Evolutionary conservation across 1,140 invertebrate species (phyloP), one percentile per base, ranked within the genome.

Genomic region (Semibalanus balanoides): DNA sequence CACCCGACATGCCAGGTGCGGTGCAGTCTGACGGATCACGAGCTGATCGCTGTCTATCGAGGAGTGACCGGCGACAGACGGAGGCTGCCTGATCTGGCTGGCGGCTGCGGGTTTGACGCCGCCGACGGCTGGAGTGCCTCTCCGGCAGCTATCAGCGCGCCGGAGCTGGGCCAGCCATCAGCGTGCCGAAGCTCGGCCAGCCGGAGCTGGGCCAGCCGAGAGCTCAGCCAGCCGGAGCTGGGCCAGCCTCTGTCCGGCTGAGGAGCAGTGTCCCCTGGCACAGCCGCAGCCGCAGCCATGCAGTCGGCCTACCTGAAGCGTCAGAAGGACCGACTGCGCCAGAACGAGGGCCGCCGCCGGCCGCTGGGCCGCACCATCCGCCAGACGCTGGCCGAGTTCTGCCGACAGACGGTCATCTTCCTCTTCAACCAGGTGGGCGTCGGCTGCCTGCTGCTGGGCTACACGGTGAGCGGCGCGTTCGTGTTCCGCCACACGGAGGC

Each of bases 381-480:
- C 74, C 88, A 90, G 81, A 89, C 90, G 81, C 87, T 91, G 79
- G 89, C 90, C 81, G 90, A 91, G 82, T 93, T 89, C 83, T 88
- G 91, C 80, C 88, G 93, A 30, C 87, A 90, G 76, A 90, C 95
- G 80, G 88, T 94, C 72, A 93, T 94, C 30, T 97, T 97, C 84
- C 88, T 97, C 84, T 98, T 97, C 86, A 96, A 93, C 82, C 95
- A 97, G 85, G 90, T 97, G 14, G 95, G 95, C 31, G 91, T 98
- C 77, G 93, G 95, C 79, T 90, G 90, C 74, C 87, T 97, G 70
- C 93, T 98, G 64, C 90, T 98, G 71, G 92, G 93, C 19, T 97
- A 97, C 83, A 94, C 92, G n/a, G 90, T 96, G 70, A 90, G 91
- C 74, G 93, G 93, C 80, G 87, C 90, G 71, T 89, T 89, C 79